These are phyloP conservation scores for Trypoxylon attenuatum DNA, from an alignment of 2,888 invertebrate species.

Conservation along the genomic window DNA sequence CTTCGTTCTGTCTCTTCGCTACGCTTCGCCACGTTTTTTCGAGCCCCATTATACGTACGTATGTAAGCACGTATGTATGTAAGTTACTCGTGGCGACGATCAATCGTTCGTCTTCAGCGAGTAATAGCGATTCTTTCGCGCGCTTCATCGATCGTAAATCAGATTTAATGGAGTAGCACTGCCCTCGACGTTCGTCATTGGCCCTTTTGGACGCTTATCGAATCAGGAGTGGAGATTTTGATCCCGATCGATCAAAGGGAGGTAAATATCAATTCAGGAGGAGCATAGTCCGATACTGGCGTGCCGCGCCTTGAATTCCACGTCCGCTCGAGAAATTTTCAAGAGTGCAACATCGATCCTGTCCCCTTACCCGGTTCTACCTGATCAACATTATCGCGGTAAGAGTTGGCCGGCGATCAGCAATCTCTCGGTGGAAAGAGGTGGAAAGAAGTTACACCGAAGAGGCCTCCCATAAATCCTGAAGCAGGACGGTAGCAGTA, in stretches of 20 bases:
- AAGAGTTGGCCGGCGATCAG: conserved; percentile 16
- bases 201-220: conserved; percentile 46
- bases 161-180: no score
- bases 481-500: no score
- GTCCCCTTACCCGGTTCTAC: conserved; percentile 23
- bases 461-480: conserved; percentile 51
- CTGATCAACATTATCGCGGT: conserved; percentile 41
- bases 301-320: background rate
- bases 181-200: conserved; percentile 21
- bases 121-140: conserved; percentile 30
- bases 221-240: conserved; percentile 57
- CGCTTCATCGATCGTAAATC: no score
- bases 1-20: conserved; percentile 74
- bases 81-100: conserved; percentile 23
- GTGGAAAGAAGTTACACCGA: conserved; percentile 21
- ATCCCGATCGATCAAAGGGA: conserved; percentile 61
- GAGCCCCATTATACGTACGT: conserved; percentile 64
- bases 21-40: conserved; percentile 70
- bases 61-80: background rate
- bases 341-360: conserved; percentile 29
- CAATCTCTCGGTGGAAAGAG: no score
- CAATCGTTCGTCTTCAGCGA: conserved; percentile 35
- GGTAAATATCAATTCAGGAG: conserved; percentile 42
- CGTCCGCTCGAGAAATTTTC: background rate
- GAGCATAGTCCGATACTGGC: conserved; percentile 19